Percentiles rank a stretch among this genome's conserved stretches.
Conservation (phyloP, 1,140 invertebrate species). For the Sitophilus oryzae region DNA sequence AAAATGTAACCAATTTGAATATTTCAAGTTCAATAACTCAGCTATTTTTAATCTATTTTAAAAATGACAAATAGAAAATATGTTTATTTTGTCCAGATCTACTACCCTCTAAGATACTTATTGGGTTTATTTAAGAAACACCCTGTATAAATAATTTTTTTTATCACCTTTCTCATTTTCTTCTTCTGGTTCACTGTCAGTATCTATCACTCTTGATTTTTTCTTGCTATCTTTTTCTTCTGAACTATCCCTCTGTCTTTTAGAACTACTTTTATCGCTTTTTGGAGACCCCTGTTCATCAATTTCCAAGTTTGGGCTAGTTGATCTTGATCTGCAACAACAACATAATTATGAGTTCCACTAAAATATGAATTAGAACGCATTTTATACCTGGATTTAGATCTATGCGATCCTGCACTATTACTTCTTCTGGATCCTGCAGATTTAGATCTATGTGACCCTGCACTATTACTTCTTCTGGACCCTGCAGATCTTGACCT, state of each 20-base stretch:
- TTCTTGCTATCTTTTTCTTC: conserved; percentile 44
- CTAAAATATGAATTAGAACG: conserved; percentile 8
- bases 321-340: conserved; percentile 35
- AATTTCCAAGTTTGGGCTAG: conserved; percentile 53
- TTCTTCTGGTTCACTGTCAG: conserved; percentile 52
- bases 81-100: too few species aligned
- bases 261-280: conserved; percentile 27
- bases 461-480: conserved; percentile 28
- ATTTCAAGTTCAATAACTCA: too few species aligned
- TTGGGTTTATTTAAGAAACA: too few species aligned
- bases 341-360: conserved; percentile 9
- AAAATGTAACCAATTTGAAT: too few species aligned
- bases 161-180: conserved; percentile 38
- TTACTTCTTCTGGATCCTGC: conserved; percentile 18
- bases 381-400: conserved; percentile 21
- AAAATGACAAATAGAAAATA: too few species aligned
- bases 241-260: conserved; percentile 40
- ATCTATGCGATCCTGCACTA: conserved; percentile 34
- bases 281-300: conserved; percentile 41
- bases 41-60: too few species aligned
- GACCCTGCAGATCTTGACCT: conserved; percentile 17
- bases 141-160: too few species aligned
- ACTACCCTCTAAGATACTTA: too few species aligned
- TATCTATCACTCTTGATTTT: conserved; percentile 45
- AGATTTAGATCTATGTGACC: conserved; percentile 33